A percentile compares a stretch with the other conserved stretches of the same genome.
These are phyloP conservation scores for Denticeps clupeoides DNA, from an alignment of 2,797 vertebrate species.

Conservation along the genomic window DNA sequence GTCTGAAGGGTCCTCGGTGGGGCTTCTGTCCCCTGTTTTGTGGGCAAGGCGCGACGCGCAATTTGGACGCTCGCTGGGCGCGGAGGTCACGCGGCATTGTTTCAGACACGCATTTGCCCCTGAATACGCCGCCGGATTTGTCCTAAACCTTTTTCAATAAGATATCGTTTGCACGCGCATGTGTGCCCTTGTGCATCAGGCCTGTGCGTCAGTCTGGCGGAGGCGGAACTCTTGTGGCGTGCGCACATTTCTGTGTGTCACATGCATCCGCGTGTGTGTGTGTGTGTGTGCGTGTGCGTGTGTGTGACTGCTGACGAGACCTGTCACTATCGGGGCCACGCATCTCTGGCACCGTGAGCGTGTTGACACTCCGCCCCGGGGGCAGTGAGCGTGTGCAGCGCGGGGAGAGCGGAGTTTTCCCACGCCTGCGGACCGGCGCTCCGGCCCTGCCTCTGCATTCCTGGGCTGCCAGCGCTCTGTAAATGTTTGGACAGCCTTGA, in stretches of 20 bases:
- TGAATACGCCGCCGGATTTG: too few relatives aligned
- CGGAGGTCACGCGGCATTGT: too few relatives aligned
- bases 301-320: constrained; percentile 66
- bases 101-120: too few relatives aligned
- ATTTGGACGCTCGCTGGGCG: too few relatives aligned
- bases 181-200: background rate
- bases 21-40: too few relatives aligned
- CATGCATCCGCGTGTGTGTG: background rate
- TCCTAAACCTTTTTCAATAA: too few relatives aligned
- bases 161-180: background rate
- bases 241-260: background rate
- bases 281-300: constrained; percentile 6
- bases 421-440: constrained; percentile 75
- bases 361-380: constrained; percentile 82
- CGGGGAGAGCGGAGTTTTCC: constrained; percentile 90
- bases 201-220: background rate
- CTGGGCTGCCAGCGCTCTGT: constrained; percentile 80
- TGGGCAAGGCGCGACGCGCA: too few relatives aligned
- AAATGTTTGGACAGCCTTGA: constrained; percentile 97
- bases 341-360: constrained; percentile 84
- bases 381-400: constrained; percentile 77
- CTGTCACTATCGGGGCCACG: constrained; percentile 83
- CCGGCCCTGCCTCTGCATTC: constrained; percentile 78
- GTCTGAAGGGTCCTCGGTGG: too few relatives aligned
- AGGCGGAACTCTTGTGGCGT: too few relatives aligned